Base-by-base conservation (phyloP, 2,888 invertebrate genomes). In the Ophion obscuratus region DNA sequence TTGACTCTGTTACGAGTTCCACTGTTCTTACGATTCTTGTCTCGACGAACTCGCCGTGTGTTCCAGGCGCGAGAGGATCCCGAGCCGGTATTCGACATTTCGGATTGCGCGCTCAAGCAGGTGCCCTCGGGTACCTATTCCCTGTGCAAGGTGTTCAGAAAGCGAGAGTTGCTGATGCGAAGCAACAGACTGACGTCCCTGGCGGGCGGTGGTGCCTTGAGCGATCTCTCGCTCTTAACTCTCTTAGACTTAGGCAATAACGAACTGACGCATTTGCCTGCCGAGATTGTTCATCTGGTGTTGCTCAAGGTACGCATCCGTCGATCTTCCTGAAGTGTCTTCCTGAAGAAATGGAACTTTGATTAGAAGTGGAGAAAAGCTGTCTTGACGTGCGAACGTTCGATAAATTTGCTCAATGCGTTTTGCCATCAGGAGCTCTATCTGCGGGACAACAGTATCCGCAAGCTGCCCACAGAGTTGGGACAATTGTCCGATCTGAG, bases 41-140 rank as follows among this genome's bases (percentile, higher is more conserved):
- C 83, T 77, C 67, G 67, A 36, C 77, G 31, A 73, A 83, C 83
- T 47, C 83, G 11, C 77, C 80, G 85, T 87, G 67, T 82, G 4
- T 92, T 93, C 82, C 92, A 96, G 96, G 96, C 96, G 57, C 95
- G 96, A 90, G 98, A 98, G 94, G 97, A 96, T 88, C 98, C 98
- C 47, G 98, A 97, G 93, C 96, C 97, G 79, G 95, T 96, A 85
- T 98, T 97, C 94, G 98, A 98, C 94, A 93, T 98, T 86, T 97
- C 97, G 6, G 96, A 96, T 88, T 98, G 98, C 94, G 96, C 96
- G 91, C 94, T 98, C 82, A 95, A 95, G 89, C 95, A 95, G 91
- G 96, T 98, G 78, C 98, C 98, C 61, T 95, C 96, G 84, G 97
- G 97, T 85, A 96, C 97, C 80, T 98, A 96, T 94, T 96, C 97